Base-by-base conservation (phyloP, 1,140 invertebrate genomes). In the Papilio machaon region DNA sequence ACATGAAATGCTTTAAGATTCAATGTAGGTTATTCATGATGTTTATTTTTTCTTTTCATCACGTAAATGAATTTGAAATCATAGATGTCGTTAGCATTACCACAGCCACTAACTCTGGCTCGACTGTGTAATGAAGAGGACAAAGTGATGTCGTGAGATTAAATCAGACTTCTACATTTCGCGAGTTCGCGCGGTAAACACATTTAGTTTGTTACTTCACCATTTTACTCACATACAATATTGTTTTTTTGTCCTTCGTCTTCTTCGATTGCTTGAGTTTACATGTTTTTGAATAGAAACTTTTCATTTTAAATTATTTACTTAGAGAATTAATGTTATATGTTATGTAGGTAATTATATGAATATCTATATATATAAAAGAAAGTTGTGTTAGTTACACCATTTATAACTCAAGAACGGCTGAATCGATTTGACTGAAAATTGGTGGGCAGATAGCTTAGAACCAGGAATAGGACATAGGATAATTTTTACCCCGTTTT, bases 161-260 rank as follows among this genome's bases (percentile, higher is more conserved):
- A 70, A 70, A 70, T 70, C 64, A 38, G 35, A 70, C 30, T 70
- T 13, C 30, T 70, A 15, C 30, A 70, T 70, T 70, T 64, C 10
- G 60, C 23, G 2, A 30, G 23, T 17, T 23, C 58, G 19, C 23
- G 19, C 64, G 30, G 8, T 17, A 70, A 70, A 70, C 8, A 17
- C 52, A 79, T 80, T 79, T 67, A 70, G 64, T 70, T 38, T 70
- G 30, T 70, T 70, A 15, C 5, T 70, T 15, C 11, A 35, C 30
- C 30, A 67, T 70, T 70, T 35, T 35, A 5, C 64, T 70, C 23
- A 64, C 30, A 70, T 70, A 30, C 23, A 30, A 2, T 30, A 30
- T 30, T 15, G 64, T 8, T 35, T 70, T 35, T 67, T 64, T 2
- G 5, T 1, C n/a, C 19, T 30, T 13, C 10, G 13, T 67, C 35